A percentile compares a stretch with the other conserved stretches of the same genome.
These are phyloP conservation scores for Caenorhabditis macrosperma DNA, from an alignment of 2,888 invertebrate species.

Conservation along the genomic window DNA sequence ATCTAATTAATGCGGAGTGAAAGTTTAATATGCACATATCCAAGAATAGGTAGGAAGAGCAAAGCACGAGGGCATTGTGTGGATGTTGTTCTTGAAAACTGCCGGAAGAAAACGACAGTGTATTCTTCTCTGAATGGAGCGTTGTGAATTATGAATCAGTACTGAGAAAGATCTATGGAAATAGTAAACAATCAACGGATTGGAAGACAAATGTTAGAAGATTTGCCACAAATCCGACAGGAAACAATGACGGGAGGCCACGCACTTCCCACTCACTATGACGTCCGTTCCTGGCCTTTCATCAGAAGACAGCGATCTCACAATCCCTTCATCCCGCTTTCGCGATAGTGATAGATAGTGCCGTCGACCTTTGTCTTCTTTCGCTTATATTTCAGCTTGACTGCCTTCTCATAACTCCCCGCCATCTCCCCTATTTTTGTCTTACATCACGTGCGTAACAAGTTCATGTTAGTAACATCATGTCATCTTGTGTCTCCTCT, in stretches of 20 bases:
- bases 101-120: not conserved
- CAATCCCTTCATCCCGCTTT: no score
- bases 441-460: conserved; percentile 5
- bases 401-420: not conserved
- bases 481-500: conserved; percentile 4
- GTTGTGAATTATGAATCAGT: conserved; percentile 27
- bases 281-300: no score
- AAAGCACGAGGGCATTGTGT: conserved; percentile 23
- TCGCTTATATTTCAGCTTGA: not conserved
- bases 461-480: not conserved
- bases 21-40: conserved; percentile 28
- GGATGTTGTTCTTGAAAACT: conserved; percentile 17
- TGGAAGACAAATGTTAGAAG: not conserved
- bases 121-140: not conserved
- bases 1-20: conserved; percentile 35
- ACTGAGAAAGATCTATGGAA: conserved; percentile 18
- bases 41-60: conserved; percentile 8
- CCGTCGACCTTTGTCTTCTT: not conserved
- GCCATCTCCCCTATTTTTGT: conserved; percentile 6
- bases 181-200: conserved; percentile 20
- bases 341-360: no score
- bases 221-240: not conserved
- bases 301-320: no score
- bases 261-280: not conserved
- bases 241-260: not conserved